Evolutionary conservation across 2,113 vertebrate species (phyloP).

Genomic region (Chitala chitala): DNA sequence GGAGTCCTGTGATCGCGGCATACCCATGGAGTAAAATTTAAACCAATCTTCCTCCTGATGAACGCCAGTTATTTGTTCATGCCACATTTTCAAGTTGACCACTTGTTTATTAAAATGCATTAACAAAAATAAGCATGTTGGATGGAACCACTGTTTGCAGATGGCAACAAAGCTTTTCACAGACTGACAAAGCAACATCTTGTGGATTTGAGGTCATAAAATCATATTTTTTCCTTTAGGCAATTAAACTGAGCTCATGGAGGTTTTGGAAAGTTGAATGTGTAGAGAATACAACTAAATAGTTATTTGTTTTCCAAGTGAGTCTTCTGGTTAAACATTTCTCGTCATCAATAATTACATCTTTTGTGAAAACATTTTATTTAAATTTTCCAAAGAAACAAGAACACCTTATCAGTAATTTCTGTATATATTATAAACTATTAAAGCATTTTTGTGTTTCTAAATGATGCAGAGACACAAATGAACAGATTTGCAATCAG

Average conservation of each 20-base stretch:
- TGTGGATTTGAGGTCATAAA: background rate
- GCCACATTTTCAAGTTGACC: no score
- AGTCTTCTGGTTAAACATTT: background rate
- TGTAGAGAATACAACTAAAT: background rate
- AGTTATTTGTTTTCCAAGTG: conserved; percentile 7
- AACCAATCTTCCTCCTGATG: background rate
- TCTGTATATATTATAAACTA: background rate
- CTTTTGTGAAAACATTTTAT: conserved; percentile 6
- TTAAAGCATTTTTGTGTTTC: background rate
- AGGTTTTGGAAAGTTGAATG: background rate
- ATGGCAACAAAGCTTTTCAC: no score
- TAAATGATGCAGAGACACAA: background rate
- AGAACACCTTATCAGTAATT: no score
- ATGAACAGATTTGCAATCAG: conserved; percentile 1
- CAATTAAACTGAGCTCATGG: background rate
- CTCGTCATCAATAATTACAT: background rate
- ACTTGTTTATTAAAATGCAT: background rate
- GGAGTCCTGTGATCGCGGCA: conserved; percentile 32
- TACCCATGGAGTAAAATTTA: background rate
- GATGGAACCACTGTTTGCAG: no score
- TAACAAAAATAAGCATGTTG: background rate
- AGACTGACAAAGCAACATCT: background rate
- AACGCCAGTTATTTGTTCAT: no score
- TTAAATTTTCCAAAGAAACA: background rate
- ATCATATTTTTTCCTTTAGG: background rate